These are phyloP conservation scores for Porites australiensis DNA, from an alignment of 64 coral and sea anemone species.

Conservation along the genomic window DNA sequence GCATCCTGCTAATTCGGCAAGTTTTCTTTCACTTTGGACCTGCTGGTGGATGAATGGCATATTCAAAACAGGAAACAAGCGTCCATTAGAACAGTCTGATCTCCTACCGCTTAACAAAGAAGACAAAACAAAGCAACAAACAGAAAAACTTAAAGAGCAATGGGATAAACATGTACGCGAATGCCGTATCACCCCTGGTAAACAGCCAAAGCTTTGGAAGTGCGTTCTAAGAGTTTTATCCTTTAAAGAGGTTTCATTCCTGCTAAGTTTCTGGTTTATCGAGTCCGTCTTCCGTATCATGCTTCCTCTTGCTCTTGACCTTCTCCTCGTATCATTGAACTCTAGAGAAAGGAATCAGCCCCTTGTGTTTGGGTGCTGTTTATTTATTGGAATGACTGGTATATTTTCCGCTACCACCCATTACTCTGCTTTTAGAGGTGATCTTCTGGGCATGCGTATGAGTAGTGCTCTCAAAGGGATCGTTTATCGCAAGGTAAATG, in stretches of 20 bases:
- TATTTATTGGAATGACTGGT: not conserved
- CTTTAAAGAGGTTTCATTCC: not conserved
- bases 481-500: not conserved
- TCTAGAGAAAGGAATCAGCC: not conserved
- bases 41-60: conserved; percentile 79
- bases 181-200: not conserved
- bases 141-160: conserved; percentile 16
- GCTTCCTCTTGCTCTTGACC: not conserved
- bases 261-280: not conserved
- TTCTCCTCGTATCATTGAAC: not conserved
- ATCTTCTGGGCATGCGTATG: not conserved
- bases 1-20: conserved; percentile 41
- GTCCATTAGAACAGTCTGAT: conserved; percentile 66
- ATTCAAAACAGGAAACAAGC: conserved; percentile 67
- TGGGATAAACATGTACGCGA: conserved; percentile 11
- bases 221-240: not conserved
- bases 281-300: not conserved
- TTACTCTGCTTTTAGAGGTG: not conserved
- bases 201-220: conserved; percentile 1
- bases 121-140: conserved; percentile 17
- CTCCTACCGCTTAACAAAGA: conserved; percentile 23
- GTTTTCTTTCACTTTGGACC: conserved; percentile 40
- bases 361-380: not conserved
- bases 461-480: conserved; percentile 5
- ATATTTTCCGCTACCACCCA: not conserved